These are phyloP conservation scores for Acropora tenuis DNA, from an alignment of 64 coral and sea anemone genomes.

Conservation along the genomic window DNA sequence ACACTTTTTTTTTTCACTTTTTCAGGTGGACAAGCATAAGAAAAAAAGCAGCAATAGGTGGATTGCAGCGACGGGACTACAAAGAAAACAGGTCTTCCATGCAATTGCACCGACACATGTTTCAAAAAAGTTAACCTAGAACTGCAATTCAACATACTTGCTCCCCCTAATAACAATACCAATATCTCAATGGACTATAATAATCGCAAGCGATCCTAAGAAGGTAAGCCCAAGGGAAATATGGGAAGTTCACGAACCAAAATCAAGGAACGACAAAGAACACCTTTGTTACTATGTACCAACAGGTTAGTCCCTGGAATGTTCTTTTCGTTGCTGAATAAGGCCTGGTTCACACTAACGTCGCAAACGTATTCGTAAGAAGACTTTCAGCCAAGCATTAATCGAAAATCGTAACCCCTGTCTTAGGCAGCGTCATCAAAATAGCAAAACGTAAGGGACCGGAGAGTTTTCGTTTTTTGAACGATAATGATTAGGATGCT, in stretches of 20 bases:
- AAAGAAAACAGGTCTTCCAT: background rate
- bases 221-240: background rate
- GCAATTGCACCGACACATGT: background rate
- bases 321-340: no score
- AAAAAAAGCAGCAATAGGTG: background rate
- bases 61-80: background rate
- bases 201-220: background rate
- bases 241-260: background rate
- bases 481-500: no score
- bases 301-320: background rate
- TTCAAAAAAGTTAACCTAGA: background rate
- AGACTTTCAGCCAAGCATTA: no score
- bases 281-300: background rate
- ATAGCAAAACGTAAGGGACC: no score
- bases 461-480: no score
- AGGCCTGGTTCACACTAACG: no score
- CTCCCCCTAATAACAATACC: background rate
- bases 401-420: no score
- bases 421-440: no score
- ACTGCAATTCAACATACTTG: background rate
- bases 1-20: no score
- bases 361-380: no score
- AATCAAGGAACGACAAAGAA: background rate
- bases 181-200: background rate
- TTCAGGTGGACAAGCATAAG: background rate